Base-by-base conservation (phyloP, 2,797 vertebrate genomes). In the Mycteria americana region DNA sequence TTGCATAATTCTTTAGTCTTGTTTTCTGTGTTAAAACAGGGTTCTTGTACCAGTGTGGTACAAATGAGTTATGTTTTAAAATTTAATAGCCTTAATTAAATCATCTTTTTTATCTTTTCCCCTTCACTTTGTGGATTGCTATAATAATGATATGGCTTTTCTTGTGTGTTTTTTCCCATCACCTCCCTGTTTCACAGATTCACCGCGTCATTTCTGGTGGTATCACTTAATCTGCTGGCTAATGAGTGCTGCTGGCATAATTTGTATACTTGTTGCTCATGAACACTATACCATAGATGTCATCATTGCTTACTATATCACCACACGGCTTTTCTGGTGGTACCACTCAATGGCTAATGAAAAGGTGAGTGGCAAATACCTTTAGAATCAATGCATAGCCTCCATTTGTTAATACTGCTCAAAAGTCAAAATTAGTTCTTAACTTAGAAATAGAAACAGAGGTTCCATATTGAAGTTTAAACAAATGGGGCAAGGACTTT, bases 311-410 rank as follows among this genome's bases (percentile, higher is more conserved):
- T 99, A 99, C 85, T 99, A 99, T 30, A 99, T 99, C 98, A 99
- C 99, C 28, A 99, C 99, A 1, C 98, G 99, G n/a, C 99, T 99
- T 37, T 99, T 99, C 97, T 99, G 99, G 99, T 99, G 99, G 99
- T 99, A 99, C 97, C 99, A 99, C 92, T 99, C 99, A 9, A 99
- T 99, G 99, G 99, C 99, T 94, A 99, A 99, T 69, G 97, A 99
- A 96, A 99, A 99, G 99, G 99, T 99, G 92, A 97, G 98, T 78
- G 45, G 5, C 41, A 63, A 16, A 31, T 33, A 22, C 9, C 15
- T 74, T 57, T 6, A 51, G 77, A 46, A 60, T 75, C 37, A 21
- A 5, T 10, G 6, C 27, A 9, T 35, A 39, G 18, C 22, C 30
- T 85, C 18, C 22, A 17, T 37, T 79, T 88, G n/a, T 88, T 72